Base-by-base conservation (phyloP, 1,140 invertebrate species). In the Drosophila parabipectinata region DNA sequence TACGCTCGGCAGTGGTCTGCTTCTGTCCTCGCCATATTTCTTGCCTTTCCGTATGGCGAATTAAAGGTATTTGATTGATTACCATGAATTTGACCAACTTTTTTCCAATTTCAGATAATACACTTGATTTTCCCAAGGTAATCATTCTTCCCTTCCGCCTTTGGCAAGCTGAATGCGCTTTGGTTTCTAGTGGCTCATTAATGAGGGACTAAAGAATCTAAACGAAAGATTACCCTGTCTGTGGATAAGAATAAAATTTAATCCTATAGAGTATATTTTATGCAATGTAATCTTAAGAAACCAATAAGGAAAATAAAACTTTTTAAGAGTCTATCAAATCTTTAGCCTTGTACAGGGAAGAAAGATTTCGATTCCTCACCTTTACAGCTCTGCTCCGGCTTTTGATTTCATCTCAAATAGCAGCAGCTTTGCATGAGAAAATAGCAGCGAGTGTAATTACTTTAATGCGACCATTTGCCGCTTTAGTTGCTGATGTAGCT, bases 381-480 rank as follows among this genome's bases (percentile, higher is more conserved):
- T 41, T 26, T 14, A 8, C 5, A 8, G 30, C n/a, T 15, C n/a
- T 6, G 6, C 10, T 18, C 14, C 18, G 12, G 10, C 14, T 18
- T 32, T 32, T 15, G 52, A 32, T 50, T 57, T 57, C 24, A 32
- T 71, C 52, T 69, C 63, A 32, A 55, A 52, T 71, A 26, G 44
- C 63, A 18, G 5, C 15, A 34, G 51, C 50, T 68, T 68, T 68
- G 66, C 66, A 68, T 68, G 62, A 26, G 10, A 47, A 66, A 21
- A 45, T 63, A 62, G 61, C 75, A 67, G 79, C 61, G 76, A 72
- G 79, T 88, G 83, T 88, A 88, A 83, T 88, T 88, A 88, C 79
- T 88, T 88, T 88, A 88, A 88, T 89, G 83, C 81, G 83, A 88
- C 79, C 72, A 89, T 83, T 88, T 88, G 78, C 78, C 71, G 77